Evolutionary conservation across 23 tunicate species (phyloP), one percentile per base, ranked within the genome.

Genomic region (Trididemnum clinides): DNA sequence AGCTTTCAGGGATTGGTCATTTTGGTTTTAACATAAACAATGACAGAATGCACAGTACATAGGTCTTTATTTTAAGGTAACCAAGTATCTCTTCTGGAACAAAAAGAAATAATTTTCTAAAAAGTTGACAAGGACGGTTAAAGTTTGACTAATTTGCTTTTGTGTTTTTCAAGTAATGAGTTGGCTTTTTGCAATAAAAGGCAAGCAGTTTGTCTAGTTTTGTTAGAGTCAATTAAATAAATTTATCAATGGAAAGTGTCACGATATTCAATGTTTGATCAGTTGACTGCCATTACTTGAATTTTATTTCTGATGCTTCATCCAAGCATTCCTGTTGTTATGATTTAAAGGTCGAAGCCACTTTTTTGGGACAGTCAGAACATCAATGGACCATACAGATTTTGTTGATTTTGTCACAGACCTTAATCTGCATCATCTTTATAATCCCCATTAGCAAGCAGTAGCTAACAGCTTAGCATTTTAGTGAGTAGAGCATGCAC

Each of bases 71-170:
- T 69, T 37, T 37, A 69, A 69, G 28, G 76, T n/a, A n/a, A n/a
- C n/a, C n/a, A n/a, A n/a, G n/a, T n/a, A n/a, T n/a, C n/a, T n/a
- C n/a, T 35, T 34, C 31, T 80, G 84, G 23, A 62, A 10, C 6
- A 33, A 23, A 51, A 80, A 80, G 19, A 35, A 57, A 80, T 63
- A 80, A 58, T 80, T 80, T 51, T 80, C 84, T 5, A 19, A 38
- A 58, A 80, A 80, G 63, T 80, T 78, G 3, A 23, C 59, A 18
- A 80, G 71, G 31, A 80, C 34, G 28, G 64, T 80, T 80, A 39
- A 34, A 23, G 7, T 51, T 3, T 58, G 34, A 69, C 6, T 3
- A 3, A 64, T 15, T 20, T 25, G 12, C 12, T 23, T 64, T 64
- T 23, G 25, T 22, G 10, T 20, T 15, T 64, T 64, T 64, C n/a